Evolutionary conservation across 1,140 invertebrate genomes (phyloP), one percentile per base, ranked within the genome.

Genomic region (Zelostemma sp.): DNA sequence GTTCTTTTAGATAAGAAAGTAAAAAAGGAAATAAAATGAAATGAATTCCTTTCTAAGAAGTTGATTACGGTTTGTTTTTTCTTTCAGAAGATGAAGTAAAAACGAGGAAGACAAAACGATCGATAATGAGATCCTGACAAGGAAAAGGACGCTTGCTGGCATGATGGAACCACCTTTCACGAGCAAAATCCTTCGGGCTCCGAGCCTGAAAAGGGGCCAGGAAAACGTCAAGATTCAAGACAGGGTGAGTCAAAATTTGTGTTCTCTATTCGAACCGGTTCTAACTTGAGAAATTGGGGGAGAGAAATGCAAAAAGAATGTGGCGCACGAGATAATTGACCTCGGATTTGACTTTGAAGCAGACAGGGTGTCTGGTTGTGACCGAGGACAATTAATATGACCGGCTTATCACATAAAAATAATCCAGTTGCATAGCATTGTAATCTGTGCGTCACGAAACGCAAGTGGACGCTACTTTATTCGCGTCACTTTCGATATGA

Each of bases 151-250:
- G 48, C 57, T 19, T 54, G 55, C 12, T 28, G 33, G 19, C 46
- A 81, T 64, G 60, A 83, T 85, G 82, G 80, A 85, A 71, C 82
- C 83, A 54, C 77, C 80, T 51, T 57, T 80, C 21, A 82, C 84
- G 33, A 86, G 85, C 73, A 86, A 86, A 72, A 86, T 92, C 5
- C 86, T 92, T 35, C 88, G 91, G 64, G 91, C 91, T 61, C 91
- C 91, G 1, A 90, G 88, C 25, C 80, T 93, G 60, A 92, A 92
- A 72, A 86, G 92, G 72, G 91, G 91, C 47, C 91, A 91, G 80
- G 88, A 88, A 73, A 90, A 92, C 70, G 88, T 91, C 57, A 89
- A 90, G 53, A 90, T 92, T 58, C 88, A 90, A 31, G 90, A 92
- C 78, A 86, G 91, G 87, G 92, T 93, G 74, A 92, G 91, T 89